These are phyloP conservation scores for Heteromurus nitidus DNA, from an alignment of 2,888 invertebrate species.

Conservation along the genomic window DNA sequence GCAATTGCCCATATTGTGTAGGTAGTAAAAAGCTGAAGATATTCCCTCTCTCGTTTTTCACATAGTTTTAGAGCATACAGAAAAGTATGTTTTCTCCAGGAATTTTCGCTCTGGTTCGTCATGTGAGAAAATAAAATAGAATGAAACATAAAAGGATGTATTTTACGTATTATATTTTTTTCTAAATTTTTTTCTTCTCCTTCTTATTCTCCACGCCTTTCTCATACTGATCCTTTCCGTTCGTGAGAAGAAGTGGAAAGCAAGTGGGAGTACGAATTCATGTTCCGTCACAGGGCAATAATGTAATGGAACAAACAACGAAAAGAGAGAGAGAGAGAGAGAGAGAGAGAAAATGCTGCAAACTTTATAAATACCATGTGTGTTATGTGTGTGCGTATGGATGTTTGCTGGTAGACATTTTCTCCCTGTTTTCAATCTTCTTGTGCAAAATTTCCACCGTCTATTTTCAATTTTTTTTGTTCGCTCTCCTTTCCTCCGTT, in stretches of 20 bases:
- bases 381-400: constrained; percentile 17
- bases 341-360: constrained; percentile 24
- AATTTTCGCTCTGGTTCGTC: neutral
- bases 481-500: constrained; percentile 23
- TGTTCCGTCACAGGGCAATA: constrained; percentile 50
- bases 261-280: constrained; percentile 56
- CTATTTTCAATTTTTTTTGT: constrained; percentile 48
- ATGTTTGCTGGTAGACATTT: constrained; percentile 14
- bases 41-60: too few species aligned
- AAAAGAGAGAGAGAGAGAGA: constrained; percentile 1
- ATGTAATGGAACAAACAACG: constrained; percentile 49
- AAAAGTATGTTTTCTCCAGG: neutral
- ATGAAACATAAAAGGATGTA: constrained; percentile 36
- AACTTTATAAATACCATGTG: constrained; percentile 43
- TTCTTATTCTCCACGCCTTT: constrained; percentile 41
- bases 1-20: neutral
- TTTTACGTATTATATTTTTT: constrained; percentile 18
- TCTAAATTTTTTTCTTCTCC: constrained; percentile 14
- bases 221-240: constrained; percentile 56
- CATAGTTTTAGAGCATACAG: neutral
- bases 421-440: constrained; percentile 14
- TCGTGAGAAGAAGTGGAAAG: constrained; percentile 46
- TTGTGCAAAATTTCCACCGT: constrained; percentile 42
- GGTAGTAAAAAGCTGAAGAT: neutral
- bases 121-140: constrained; percentile 19